Percentiles rank a stretch among this genome's conserved stretches.
These are phyloP conservation scores for Eueides isabella DNA, from an alignment of 1,140 invertebrate genomes.

Conservation along the genomic window DNA sequence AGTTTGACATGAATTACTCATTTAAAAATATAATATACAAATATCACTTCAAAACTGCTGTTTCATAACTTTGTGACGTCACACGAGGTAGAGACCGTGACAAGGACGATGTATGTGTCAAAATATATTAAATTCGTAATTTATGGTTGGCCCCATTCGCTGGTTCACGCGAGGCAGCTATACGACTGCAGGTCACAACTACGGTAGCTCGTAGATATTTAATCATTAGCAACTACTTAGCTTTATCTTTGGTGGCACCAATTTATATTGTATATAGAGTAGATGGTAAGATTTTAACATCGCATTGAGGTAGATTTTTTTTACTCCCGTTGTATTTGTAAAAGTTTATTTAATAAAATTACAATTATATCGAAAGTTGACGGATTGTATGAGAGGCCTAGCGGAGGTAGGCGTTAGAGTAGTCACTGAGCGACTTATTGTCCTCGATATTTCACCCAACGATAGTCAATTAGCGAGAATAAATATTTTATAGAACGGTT, in stretches of 20 bases:
- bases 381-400: constrained; percentile 58
- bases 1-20: no score
- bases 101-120: no score
- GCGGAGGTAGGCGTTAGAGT: constrained; percentile 59
- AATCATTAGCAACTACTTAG: constrained; percentile 13
- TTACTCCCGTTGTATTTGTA: constrained; percentile 77
- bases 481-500: constrained; percentile 48
- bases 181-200: constrained; percentile 26
- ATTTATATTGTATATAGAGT: constrained; percentile 63
- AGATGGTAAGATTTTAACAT: constrained; percentile 60
- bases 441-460: constrained; percentile 78
- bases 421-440: constrained; percentile 60
- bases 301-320: constrained; percentile 65
- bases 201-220: constrained; percentile 28
- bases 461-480: constrained; percentile 76
- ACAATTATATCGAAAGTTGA: constrained; percentile 60
- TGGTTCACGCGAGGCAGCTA: constrained; percentile 10
- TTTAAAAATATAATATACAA: no score
- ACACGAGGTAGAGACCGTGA: no score
- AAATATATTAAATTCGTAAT: no score
- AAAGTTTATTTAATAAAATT: constrained; percentile 72
- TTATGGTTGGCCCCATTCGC: no score
- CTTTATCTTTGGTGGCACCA: constrained; percentile 34
- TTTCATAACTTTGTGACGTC: no score
- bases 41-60: no score